phyloP scores from a whole-genome alignment of 1,140 invertebrate genomes.

The Charaxes varanes region DNA sequence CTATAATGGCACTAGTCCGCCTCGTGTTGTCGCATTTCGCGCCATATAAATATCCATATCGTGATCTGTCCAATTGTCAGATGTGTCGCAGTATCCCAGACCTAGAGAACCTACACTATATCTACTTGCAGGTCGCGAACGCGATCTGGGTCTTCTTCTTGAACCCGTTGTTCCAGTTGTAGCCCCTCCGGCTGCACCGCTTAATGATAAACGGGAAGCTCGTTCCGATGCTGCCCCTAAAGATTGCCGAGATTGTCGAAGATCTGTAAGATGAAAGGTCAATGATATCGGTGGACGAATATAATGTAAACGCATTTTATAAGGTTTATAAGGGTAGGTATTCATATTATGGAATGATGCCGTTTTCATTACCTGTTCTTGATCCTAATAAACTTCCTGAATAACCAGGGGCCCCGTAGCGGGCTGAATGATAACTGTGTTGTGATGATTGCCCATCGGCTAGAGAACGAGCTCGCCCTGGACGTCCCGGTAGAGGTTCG shows the following conservation, averaged over 20 bases:
- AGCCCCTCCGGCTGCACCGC: slow-evolving; percentile 74
- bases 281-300: not conserved
- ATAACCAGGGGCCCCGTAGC: slow-evolving; percentile 82
- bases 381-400: slow-evolving; percentile 85
- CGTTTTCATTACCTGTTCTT: slow-evolving; percentile 77
- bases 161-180: slow-evolving; percentile 77
- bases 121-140: slow-evolving; percentile 76
- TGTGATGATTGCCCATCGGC: slow-evolving; percentile 88
- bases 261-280: slow-evolving; percentile 80
- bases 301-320: no score
- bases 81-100: slow-evolving; percentile 87
- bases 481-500: slow-evolving; percentile 74
- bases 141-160: slow-evolving; percentile 78
- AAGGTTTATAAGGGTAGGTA: no score
- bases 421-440: slow-evolving; percentile 87
- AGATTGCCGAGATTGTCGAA: slow-evolving; percentile 88
- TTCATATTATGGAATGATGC: not conserved
- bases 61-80: slow-evolving; percentile 95
- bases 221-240: slow-evolving; percentile 86
- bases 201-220: slow-evolving; percentile 81
- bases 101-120: slow-evolving; percentile 82
- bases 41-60: slow-evolving; percentile 97
- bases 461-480: slow-evolving; percentile 80
- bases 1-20: slow-evolving; percentile 88
- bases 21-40: slow-evolving; percentile 89